These are phyloP conservation scores for Glomeris maerens DNA, from an alignment of 1,140 invertebrate genomes.

Conservation along the genomic window DNA sequence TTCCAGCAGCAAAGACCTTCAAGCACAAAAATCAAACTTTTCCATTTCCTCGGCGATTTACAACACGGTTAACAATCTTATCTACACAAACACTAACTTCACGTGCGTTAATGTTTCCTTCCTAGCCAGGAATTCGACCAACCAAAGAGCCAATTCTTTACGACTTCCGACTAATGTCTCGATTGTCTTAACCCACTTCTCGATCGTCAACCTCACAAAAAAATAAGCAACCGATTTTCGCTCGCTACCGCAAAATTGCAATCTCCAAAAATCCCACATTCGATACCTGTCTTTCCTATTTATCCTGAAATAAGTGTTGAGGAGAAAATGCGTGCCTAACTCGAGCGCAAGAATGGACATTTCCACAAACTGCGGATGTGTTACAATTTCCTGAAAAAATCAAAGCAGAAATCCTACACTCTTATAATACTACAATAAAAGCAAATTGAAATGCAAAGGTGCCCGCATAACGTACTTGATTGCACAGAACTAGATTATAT, in stretches of 20 bases:
- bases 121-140: conserved; percentile 30
- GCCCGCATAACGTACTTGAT: conserved; percentile 17
- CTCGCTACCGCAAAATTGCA: conserved; percentile 5
- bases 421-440: background rate
- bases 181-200: conserved; percentile 32
- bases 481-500: conserved; percentile 31
- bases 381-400: background rate
- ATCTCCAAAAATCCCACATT: conserved; percentile 1
- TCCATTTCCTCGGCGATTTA: conserved; percentile 2
- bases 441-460: background rate
- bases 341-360: conserved; percentile 22
- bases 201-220: conserved; percentile 25
- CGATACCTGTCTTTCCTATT: conserved; percentile 29
- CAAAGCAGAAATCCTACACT: background rate
- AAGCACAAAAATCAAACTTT: conserved; percentile 12
- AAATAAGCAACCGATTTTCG: background rate
- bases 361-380: background rate
- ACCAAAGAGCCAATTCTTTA: conserved; percentile 30
- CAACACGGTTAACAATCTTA: too few relatives aligned
- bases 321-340: conserved; percentile 33
- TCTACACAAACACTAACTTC: conserved; percentile 19
- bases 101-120: conserved; percentile 29
- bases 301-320: conserved; percentile 38
- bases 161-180: conserved; percentile 25
- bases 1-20: conserved; percentile 34